A percentile compares a stretch with the other conserved stretches of the same genome.
Conservation (phyloP, 2,113 vertebrate species). For the Hippoglossus stenolepis region DNA sequence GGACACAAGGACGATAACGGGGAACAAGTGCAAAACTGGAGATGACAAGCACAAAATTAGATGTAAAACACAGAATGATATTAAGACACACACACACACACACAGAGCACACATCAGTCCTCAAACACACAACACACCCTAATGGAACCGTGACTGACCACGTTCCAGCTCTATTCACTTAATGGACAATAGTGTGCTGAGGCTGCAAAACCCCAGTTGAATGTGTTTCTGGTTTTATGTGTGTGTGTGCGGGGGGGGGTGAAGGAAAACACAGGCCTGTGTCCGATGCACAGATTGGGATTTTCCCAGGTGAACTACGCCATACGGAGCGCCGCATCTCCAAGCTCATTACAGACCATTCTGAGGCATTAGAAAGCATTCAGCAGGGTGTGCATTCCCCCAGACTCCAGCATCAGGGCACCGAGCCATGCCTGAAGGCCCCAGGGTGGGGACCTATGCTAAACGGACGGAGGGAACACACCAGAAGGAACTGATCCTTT, state of each 20-base stretch:
- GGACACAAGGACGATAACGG: not conserved
- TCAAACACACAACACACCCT: slow-evolving; percentile 47
- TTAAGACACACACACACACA: slow-evolving; percentile 4
- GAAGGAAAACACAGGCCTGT: not conserved
- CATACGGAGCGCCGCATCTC: slow-evolving; percentile 70
- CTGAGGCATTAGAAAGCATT: slow-evolving; percentile 73
- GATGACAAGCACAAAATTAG: slow-evolving; percentile 10
- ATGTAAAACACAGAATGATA: slow-evolving; percentile 8
- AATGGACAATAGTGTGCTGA: slow-evolving; percentile 76
- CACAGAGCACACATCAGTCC: slow-evolving; percentile 27
- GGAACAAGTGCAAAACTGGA: not conserved
- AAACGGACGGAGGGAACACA: slow-evolving; percentile 76
- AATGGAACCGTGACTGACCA: slow-evolving; percentile 79
- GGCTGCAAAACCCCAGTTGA: slow-evolving; percentile 73
- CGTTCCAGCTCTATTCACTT: slow-evolving; percentile 75
- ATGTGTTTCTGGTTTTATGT: slow-evolving; percentile 27
- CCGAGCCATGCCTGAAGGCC: slow-evolving; percentile 76
- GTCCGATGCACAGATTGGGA: slow-evolving; percentile 76
- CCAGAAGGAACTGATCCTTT: slow-evolving; percentile 76
- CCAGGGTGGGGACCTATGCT: slow-evolving; percentile 77
- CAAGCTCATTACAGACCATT: slow-evolving; percentile 71
- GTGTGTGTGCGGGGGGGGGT: not conserved
- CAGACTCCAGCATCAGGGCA: slow-evolving; percentile 73
- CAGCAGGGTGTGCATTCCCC: slow-evolving; percentile 73
- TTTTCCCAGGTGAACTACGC: slow-evolving; percentile 82